Base-by-base conservation (phyloP, 1,140 invertebrate genomes). In the Monomorium pharaonis region DNA sequence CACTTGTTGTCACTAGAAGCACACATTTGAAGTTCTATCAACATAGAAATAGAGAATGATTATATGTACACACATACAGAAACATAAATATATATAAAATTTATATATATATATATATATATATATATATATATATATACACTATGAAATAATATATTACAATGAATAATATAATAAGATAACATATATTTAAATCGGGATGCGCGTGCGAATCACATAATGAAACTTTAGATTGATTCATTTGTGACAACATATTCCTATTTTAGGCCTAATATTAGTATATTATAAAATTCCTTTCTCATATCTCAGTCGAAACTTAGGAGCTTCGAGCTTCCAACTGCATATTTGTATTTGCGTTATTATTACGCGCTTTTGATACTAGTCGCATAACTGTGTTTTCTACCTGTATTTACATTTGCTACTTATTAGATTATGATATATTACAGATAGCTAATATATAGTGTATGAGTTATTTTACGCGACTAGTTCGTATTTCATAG, bases 351-450 rank as follows among this genome's bases (percentile, higher is more conserved):
- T 58, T 87, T 78, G 56, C 47, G 49, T 89, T 89, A 65, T 85
- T 89, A 77, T 81, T n/a, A 69, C 78, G 86, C 85, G 74, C 80
- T 91, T 92, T 91, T 67, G 84, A 89, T 84, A 63, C 91, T 92
- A 92, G 91, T 92, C 92, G 91, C 89, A 91, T 76, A 90, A 88
- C 87, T 90, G 84, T 91, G 87, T 90, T 91, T 88, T 80, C 37
- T 70, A 78, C 49, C 42, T 70, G 60, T 80, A 75, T 89, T 89
- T 89, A 84, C 62, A 62, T 56, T 72, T 72, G 30, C 44, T 60
- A 83, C 37, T 72, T 83, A 30, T 44, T 89, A 89, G 44, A 27
- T 21, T 77, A 51, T 72, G 42, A 30, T 60, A 65, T 16, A 27
- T 56, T 2, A 81, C 56, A 86, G 27, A 47, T 74, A 51, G 24